These are phyloP conservation scores for Centrocercus urophasianus DNA, from an alignment of 2,113 vertebrate species.

Conservation along the genomic window DNA sequence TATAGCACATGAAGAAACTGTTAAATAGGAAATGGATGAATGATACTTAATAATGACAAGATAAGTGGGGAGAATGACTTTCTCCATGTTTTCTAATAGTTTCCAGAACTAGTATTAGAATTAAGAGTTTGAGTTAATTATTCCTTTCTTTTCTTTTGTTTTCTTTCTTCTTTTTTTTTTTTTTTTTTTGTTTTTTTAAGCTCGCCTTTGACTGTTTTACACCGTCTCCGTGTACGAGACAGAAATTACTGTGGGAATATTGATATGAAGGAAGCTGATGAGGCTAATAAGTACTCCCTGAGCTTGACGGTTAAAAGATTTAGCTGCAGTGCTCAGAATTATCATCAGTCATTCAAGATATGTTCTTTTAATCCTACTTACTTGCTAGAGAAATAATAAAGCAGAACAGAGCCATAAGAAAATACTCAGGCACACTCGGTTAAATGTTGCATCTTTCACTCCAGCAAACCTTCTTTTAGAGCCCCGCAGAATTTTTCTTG, in stretches of 20 bases:
- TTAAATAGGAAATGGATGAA: background rate
- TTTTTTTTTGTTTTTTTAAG: background rate
- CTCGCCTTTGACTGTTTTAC: background rate
- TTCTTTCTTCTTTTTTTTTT: background rate
- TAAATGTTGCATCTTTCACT: background rate
- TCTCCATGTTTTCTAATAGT: background rate
- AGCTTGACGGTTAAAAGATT: slow-evolving; percentile 49
- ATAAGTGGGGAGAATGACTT: fast-evolving
- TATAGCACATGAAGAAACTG: background rate
- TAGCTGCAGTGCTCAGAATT: slow-evolving; percentile 33
- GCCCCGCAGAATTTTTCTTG: background rate
- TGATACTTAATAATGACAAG: background rate
- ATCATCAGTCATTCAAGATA: slow-evolving; percentile 28
- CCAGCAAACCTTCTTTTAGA: background rate
- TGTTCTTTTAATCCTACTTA: slow-evolving; percentile 32
- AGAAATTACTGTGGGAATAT: background rate
- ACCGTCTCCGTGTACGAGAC: background rate
- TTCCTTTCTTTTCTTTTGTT: background rate
- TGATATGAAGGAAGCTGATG: slow-evolving; percentile 27
- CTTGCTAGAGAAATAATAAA: slow-evolving; percentile 32
- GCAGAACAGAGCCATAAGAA: background rate
- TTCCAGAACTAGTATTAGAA: background rate
- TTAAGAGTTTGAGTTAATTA: background rate
- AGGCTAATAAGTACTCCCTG: slow-evolving; percentile 28
- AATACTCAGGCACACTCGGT: background rate